Evolutionary conservation across 2,797 vertebrate genomes (phyloP), one percentile per base, ranked within the genome.

Genomic region (Phrynocephalus forsythii): DNA sequence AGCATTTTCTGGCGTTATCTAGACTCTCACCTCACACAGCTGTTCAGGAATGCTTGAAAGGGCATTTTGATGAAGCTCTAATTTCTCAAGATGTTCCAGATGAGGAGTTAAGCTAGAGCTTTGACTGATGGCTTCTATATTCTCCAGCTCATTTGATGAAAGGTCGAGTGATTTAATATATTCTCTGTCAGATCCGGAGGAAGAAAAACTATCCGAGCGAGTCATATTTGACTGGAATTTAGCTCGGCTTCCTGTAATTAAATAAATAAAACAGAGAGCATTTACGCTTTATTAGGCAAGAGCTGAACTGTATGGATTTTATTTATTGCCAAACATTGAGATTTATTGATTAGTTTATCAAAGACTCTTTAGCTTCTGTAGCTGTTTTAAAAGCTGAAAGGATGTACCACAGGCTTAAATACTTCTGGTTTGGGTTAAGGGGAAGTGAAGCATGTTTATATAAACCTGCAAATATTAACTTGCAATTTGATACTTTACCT

Each of bases 31-130:
- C 95, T 98, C 97, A 94, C 98, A 99, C 0, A 99, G 97, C 5
- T 94, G 94, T 22, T 96, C 92, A 28, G 99, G 98, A 89, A 99
- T 97, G 89, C 96, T 94, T 5, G 89, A 90, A 89, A 99, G 97
- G 50, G 79, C 91, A 95, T 99, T 99, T 95, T 98, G 97, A 90
- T 98, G 98, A 85, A 99, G 97, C 92, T 99, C 98, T 89, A 99
- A 95, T 71, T 97, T 98, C 79, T 97, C 94, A 26, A 99, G 96
- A 81, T 97, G 97, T 86, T 97, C 96, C 88, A 99, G 94, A 77
- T 98, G 97, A 90, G 96, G 95, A 86, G 88, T 97, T 88, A 99
- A 94, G 5, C 89, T 90, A 66, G 93, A 94, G 15, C 96, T 96
- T 73, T 97, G 98, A 95, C 96, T 95, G 89, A 99, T 94, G 89